phyloP scores from a whole-genome alignment of 2,797 vertebrate species.

The Clamator glandarius region DNA sequence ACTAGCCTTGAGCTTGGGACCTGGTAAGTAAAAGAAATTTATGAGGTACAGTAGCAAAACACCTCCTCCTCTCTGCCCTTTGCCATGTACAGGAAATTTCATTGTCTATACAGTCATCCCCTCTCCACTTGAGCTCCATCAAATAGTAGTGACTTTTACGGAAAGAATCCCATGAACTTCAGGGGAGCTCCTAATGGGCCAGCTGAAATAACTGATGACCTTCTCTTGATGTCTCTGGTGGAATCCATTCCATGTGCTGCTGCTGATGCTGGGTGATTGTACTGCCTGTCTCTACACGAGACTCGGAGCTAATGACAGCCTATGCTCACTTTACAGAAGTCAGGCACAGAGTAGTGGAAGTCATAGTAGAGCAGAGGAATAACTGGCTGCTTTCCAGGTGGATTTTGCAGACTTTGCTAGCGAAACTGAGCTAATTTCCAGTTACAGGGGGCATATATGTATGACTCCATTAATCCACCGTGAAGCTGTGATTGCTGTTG shows the following conservation, averaged over 20 bases:
- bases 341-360: neutral
- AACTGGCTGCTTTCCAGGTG: neutral
- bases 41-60: neutral
- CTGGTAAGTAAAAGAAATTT: neutral
- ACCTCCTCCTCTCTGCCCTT: neutral
- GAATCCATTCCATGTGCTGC: neutral
- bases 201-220: neutral
- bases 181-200: neutral
- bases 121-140: neutral
- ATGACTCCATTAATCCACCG: neutral
- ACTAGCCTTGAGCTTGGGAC: neutral
- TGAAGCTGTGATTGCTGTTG: neutral
- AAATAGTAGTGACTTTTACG: neutral
- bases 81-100: neutral
- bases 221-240: neutral
- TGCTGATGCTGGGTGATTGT: neutral
- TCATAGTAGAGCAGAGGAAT: neutral
- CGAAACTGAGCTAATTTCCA: neutral
- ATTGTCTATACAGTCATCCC: neutral
- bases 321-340: neutral
- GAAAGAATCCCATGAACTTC: neutral
- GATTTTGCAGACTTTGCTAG: neutral
- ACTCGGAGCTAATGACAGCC: neutral
- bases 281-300: neutral
- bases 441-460: neutral